Evolutionary conservation across 2,797 vertebrate species (phyloP).

Genomic region (Crenuchus spilurus): DNA sequence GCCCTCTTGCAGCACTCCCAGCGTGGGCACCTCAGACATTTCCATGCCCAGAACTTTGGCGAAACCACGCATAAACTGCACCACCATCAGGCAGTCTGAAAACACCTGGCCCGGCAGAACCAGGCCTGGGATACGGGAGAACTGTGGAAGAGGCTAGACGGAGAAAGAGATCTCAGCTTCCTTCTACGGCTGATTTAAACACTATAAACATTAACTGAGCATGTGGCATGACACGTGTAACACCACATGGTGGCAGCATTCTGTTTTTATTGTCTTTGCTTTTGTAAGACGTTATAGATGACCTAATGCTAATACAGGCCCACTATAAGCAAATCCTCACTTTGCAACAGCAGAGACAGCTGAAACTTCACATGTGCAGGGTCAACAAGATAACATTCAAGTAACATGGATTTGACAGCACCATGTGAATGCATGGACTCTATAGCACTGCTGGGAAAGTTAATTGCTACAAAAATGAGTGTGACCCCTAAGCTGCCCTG

Average conservation of each 20-base stretch:
- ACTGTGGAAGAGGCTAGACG: conserved; percentile 89
- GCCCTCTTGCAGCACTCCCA: conserved; percentile 93
- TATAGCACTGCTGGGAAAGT: background rate
- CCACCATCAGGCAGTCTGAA: conserved; percentile 95
- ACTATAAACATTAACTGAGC: background rate
- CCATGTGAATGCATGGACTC: background rate
- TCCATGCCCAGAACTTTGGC: conserved; percentile 96
- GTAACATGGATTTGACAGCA: background rate
- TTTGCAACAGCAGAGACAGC: background rate
- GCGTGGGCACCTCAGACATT: conserved; percentile 88
- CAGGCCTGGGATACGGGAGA: conserved; percentile 92
- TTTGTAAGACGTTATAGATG: conserved; percentile 12
- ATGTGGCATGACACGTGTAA: background rate
- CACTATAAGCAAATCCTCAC: conserved; percentile 9
- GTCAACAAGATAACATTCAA: background rate
- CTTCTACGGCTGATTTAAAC: background rate
- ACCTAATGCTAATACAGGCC: conserved; percentile 29
- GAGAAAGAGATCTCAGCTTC: background rate
- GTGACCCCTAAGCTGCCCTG: background rate
- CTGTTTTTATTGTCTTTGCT: conserved; percentile 1
- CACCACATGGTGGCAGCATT: conserved; percentile 57
- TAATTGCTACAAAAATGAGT: background rate
- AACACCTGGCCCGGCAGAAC: conserved; percentile 91
- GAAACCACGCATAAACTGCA: conserved; percentile 96
- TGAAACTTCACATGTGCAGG: no score